These are phyloP conservation scores for Coendou prehensilis DNA, from an alignment of 2,797 vertebrate genomes.

Conservation along the genomic window DNA sequence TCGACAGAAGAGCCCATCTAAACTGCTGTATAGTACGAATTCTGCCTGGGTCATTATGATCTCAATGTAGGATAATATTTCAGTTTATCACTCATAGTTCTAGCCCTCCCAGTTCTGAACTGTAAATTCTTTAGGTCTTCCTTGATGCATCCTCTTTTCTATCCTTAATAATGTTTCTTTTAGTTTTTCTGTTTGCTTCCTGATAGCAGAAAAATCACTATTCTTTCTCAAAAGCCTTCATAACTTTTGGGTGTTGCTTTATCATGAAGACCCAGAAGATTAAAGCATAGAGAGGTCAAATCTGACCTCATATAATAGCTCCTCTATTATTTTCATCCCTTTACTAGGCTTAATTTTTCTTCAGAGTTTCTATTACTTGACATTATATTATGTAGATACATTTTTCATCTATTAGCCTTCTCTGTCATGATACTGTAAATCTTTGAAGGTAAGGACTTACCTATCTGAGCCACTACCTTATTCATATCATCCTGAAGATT, in stretches of 20 bases:
- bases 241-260: neutral
- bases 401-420: neutral
- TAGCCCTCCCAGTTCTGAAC: neutral
- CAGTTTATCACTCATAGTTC: neutral
- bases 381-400: neutral
- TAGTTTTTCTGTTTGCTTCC: neutral
- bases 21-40: neutral
- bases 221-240: neutral
- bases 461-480: neutral
- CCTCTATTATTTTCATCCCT: neutral
- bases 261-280: neutral
- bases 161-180: neutral
- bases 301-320: neutral
- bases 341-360: neutral
- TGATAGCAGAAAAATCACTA: neutral
- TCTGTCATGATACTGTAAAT: neutral
- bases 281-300: neutral
- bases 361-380: neutral
- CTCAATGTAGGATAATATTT: neutral
- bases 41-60: neutral
- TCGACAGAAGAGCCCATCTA: neutral
- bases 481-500: neutral
- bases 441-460: neutral
- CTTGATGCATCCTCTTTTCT: neutral
- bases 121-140: neutral